Percentiles rank a stretch among this genome's conserved stretches.
Evolutionary conservation across 2,797 vertebrate genomes (phyloP).

Genomic region (Crypturellus tataupa): DNA sequence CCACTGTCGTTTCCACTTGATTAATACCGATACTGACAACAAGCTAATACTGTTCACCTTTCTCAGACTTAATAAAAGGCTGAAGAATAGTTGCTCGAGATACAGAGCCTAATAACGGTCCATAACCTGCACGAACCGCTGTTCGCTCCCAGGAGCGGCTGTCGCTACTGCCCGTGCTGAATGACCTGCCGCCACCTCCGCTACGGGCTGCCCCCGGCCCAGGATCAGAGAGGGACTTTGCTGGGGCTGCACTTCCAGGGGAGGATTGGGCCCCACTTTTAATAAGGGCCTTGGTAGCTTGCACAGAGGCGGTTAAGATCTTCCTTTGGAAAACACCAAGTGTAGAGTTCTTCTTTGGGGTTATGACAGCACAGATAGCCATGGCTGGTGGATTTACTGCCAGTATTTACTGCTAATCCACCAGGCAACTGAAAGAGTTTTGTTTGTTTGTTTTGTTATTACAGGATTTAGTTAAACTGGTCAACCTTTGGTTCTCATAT

Average conservation of each 20-base stretch:
- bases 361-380: slow-evolving; percentile 69
- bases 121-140: background rate
- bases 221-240: slow-evolving; percentile 51
- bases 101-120: background rate
- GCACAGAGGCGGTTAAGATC: slow-evolving; percentile 70
- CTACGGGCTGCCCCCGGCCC: slow-evolving; percentile 56
- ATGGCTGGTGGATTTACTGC: slow-evolving; percentile 46
- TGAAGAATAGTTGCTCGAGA: background rate
- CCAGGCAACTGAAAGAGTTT: slow-evolving; percentile 54
- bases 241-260: slow-evolving; percentile 44
- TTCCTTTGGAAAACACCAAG: slow-evolving; percentile 67
- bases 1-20: background rate
- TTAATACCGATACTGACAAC: background rate
- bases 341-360: slow-evolving; percentile 59
- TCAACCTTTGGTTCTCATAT: slow-evolving; percentile 49
- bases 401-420: slow-evolving; percentile 70
- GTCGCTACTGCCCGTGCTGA: slow-evolving; percentile 32
- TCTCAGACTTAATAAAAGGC: background rate
- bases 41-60: background rate
- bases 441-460: slow-evolving; percentile 75
- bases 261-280: slow-evolving; percentile 61
- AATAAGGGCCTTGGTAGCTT: slow-evolving; percentile 64
- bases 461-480: slow-evolving; percentile 62
- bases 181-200: slow-evolving; percentile 34
- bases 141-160: background rate